Evolutionary conservation across 2,888 invertebrate genomes (phyloP), one percentile per base, ranked within the genome.

Genomic region (Apoda limacodes): DNA sequence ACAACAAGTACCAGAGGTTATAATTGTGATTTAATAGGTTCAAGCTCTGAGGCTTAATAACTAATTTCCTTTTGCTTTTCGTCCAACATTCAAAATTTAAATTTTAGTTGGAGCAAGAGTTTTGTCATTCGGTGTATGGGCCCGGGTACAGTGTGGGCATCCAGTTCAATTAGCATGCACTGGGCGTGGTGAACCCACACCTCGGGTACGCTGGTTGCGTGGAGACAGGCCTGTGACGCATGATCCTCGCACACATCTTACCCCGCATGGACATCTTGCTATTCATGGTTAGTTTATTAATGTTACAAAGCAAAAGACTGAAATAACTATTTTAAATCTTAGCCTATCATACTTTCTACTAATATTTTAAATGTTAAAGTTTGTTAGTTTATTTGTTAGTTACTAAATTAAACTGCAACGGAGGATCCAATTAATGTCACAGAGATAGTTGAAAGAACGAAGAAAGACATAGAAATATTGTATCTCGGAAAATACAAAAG

Each of bases 91-190:
- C 15, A 5, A n/a, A n/a, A n/a, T n/a, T n/a, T n/a, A n/a, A n/a
- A 13, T 22, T 15, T 3, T 43, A 90, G 93, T 89, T 21, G 89
- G 92, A 28, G 93, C 93, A 1, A 83, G 89, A 42, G 89, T 95
- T 11, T 88, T 92, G 0, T 92, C 93, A 5, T 95, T 95, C 60
- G 91, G 93, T 1, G 88, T 89, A 39, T 74, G 85, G 52, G 75
- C 89, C 7, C 84, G 87, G 15, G 86, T 87, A 29, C 85, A 88
- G 6, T 88, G 90, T 45, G 89, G 90, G 12, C 85, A 85, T 1
- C 80, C 84, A 5, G 74, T 90, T 5, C 71, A 85, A 1, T 66
- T 93, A 9, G 89, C 90, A 5, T 93, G 93, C 55, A 67, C 85
- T 9, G 87, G 88, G 45, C 85, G 87, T 1, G 90, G 93, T 0